A percentile compares a stretch with the other conserved stretches of the same genome.
These are phyloP conservation scores for Anableps anableps DNA, from an alignment of 2,797 vertebrate genomes.

Conservation along the genomic window DNA sequence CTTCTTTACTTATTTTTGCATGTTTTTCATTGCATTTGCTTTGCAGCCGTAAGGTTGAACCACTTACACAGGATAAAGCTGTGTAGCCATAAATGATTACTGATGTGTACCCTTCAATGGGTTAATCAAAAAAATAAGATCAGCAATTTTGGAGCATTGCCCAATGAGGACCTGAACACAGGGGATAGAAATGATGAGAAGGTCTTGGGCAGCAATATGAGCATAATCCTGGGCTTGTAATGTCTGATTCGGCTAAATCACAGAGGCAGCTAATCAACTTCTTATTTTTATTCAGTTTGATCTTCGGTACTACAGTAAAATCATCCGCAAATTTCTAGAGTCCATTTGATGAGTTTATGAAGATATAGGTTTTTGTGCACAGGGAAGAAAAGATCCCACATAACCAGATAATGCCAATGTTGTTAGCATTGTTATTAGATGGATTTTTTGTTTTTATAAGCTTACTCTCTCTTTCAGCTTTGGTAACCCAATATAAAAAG, in stretches of 20 bases:
- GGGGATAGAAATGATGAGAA: no score
- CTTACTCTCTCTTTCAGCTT: not conserved
- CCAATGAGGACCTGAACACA: not conserved
- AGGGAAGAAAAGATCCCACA: not conserved
- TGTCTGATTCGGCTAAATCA: slow-evolving; percentile 6
- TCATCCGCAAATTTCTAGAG: not conserved
- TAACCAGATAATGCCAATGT: not conserved
- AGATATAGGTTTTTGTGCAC: not conserved
- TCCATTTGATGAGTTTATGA: no score
- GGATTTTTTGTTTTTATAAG: not conserved
- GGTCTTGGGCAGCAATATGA: not conserved
- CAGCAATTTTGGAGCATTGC: not conserved
- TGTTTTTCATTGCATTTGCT: no score
- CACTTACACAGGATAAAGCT: no score
- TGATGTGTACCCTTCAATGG: not conserved
- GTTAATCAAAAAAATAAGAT: not conserved
- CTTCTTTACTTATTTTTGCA: no score
- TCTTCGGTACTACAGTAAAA: no score
- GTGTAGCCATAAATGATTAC: no score
- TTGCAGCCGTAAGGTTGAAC: no score
- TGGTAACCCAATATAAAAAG: not conserved
- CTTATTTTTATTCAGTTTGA: not conserved
- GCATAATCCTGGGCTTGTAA: not conserved
- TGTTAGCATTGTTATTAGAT: not conserved
- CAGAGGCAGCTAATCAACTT: not conserved